phyloP scores from a whole-genome alignment of 2,888 invertebrate species.

The Platypus cylindrus region DNA sequence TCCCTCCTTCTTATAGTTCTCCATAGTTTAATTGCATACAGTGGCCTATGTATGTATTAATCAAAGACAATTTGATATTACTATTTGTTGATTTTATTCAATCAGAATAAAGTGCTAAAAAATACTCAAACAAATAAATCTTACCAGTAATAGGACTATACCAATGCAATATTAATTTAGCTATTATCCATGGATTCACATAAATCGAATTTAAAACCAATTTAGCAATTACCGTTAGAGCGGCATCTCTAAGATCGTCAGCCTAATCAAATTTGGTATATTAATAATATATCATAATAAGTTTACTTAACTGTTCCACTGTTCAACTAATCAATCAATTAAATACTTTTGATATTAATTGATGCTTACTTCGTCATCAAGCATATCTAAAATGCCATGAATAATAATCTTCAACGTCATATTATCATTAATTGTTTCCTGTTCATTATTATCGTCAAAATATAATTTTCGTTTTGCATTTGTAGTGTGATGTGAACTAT shows the following conservation, averaged over 20 bases:
- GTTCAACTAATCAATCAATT: too few relatives aligned
- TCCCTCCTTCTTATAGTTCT: too few relatives aligned
- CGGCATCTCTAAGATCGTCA: conserved; percentile 16
- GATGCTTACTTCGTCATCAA: conserved; percentile 18
- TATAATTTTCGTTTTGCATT: conserved; percentile 14
- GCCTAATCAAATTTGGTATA: too few relatives aligned
- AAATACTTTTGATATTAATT: conserved; percentile 1
- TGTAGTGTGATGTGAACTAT: too few relatives aligned
- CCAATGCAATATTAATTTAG: conserved; percentile 19
- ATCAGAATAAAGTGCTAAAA: background rate
- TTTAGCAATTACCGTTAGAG: conserved; percentile 9
- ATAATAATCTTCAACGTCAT: conserved; percentile 12
- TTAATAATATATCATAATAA: too few relatives aligned
- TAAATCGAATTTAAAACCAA: conserved; percentile 14
- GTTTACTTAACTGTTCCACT: too few relatives aligned
- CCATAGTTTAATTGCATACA: too few relatives aligned
- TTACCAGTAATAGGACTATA: conserved; percentile 18
- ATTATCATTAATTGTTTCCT: conserved; percentile 6
- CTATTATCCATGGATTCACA: conserved; percentile 13
- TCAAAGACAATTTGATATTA: too few relatives aligned
- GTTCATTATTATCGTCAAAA: conserved; percentile 11
- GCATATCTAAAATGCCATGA: conserved; percentile 17
- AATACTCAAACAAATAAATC: conserved; percentile 1
- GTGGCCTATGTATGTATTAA: too few relatives aligned
- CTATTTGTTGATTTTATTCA: too few relatives aligned